Conservation (phyloP, 2,113 vertebrate genomes). For the Galbula dea region DNA sequence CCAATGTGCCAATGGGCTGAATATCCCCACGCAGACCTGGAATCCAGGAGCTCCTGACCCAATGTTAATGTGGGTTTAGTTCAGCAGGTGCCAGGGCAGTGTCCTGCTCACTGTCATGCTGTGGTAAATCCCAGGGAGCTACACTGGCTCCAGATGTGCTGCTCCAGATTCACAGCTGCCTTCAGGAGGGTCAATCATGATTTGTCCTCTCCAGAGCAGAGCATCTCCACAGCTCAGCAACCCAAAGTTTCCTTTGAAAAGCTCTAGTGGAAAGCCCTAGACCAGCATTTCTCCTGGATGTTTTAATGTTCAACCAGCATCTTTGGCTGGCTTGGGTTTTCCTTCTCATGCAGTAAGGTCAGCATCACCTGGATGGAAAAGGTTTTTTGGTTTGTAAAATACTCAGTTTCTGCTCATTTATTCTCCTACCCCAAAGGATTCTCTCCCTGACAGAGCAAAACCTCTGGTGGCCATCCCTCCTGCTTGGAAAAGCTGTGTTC, state of each 20-base stretch:
- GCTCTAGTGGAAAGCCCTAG: background rate
- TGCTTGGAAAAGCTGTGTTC: too few species aligned
- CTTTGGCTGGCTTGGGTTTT: too few species aligned
- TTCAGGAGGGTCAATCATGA: background rate
- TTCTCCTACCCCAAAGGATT: background rate
- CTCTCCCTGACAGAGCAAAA: too few species aligned
- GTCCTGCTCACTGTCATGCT: background rate
- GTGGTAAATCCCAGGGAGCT: background rate
- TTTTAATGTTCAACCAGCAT: background rate
- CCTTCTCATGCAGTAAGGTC: background rate
- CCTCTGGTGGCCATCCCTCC: background rate
- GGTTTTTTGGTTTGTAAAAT: background rate
- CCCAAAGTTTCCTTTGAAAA: background rate
- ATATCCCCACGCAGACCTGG: background rate
- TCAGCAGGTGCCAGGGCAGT: background rate
- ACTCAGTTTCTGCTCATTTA: background rate
- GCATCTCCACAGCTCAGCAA: constrained; percentile 11
- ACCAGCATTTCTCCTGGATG: background rate
- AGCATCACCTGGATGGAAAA: background rate
- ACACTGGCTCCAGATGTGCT: background rate
- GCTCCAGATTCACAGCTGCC: background rate
- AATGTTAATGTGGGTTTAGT: background rate
- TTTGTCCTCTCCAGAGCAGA: background rate
- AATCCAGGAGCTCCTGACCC: background rate
- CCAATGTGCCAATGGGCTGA: background rate